Evolutionary conservation across 2,888 invertebrate species (phyloP), one percentile per base, ranked within the genome.

Genomic region (Pollenia griseotomentosa): DNA sequence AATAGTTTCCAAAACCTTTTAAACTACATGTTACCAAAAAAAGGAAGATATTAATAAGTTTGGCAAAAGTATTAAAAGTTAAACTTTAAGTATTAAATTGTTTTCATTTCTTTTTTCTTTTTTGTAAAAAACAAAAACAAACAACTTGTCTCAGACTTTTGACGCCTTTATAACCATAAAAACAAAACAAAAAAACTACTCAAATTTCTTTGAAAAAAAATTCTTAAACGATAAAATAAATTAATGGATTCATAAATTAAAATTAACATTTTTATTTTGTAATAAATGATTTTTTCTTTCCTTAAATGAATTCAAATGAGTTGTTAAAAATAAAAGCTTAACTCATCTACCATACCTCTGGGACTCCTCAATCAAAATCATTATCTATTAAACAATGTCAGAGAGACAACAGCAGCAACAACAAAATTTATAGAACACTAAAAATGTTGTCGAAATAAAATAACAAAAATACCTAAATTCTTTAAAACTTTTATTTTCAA

Each of bases 121-220:
- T 40, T 53, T 10, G 48, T 1, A 14, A 1, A 68, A 23, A 40
- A 9, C 33, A 33, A 2, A 10, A 16, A 16, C 2, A 9, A 16
- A 12, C 0, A 33, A 70, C 33, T 33, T 14, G 51, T n/a, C 44
- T 46, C 9, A 65, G 66, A 66, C 40, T 51, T 11, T 12, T 12
- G 65, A 42, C 81, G 77, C 77, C 77, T 23, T 44, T 0, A 66
- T 66, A 10, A 33, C n/a, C 23, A 77, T 57, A 77, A 53, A 77
- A 16, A 40, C n/a, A 57, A 55, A 8, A n/a, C n/a, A 42, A 14
- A 71, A 42, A 53, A 55, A 42, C 19, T 19, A 8, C 46, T 48
- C 11, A 74, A 33, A 16, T 59, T 46, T 73, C 59, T 11, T 10
- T 40, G 14, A 61, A 59, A 2, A 19, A 14, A 57, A n/a, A 57